Conservation (phyloP, 1,140 invertebrate species). For the Papilio glaucus region DNA sequence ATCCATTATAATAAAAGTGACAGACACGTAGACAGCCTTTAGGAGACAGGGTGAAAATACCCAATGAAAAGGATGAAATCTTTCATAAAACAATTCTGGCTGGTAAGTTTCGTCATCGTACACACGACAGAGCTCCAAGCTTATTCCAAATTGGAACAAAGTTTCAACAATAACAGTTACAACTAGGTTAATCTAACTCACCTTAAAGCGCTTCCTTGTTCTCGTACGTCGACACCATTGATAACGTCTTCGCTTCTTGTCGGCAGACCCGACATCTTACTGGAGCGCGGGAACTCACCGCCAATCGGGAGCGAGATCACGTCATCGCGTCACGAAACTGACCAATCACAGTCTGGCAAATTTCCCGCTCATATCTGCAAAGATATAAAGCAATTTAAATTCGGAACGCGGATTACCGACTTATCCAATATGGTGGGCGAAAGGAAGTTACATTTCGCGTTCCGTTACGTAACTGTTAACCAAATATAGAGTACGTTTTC, state of each 20-base stretch:
- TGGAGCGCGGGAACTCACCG: conserved; percentile 46
- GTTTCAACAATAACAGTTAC: too few species aligned
- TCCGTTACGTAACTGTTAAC: conserved; percentile 64
- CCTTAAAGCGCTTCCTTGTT: conserved; percentile 79
- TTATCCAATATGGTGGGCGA: conserved; percentile 53
- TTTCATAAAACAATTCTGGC: too few species aligned
- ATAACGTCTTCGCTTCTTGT: conserved; percentile 67
- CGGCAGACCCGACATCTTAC: conserved; percentile 79
- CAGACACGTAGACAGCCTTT: too few species aligned
- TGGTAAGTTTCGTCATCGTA: too few species aligned
- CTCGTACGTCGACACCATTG: conserved; percentile 77
- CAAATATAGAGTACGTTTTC: conserved; percentile 39
- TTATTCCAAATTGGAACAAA: too few species aligned
- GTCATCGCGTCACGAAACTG: conserved; percentile 51
- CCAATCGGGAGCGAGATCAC: conserved; percentile 56
- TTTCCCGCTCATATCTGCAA: conserved; percentile 37
- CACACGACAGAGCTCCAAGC: too few species aligned
- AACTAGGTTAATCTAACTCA: conserved; percentile 53
- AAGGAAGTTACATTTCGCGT: conserved; percentile 50
- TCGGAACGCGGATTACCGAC: conserved; percentile 48
- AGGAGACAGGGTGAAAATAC: too few species aligned
- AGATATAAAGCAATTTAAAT: conserved; percentile 54
- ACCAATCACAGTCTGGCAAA: conserved; percentile 63
- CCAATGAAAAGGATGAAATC: too few species aligned
- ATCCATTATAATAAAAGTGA: too few species aligned